Conservation (phyloP, 2,113 vertebrate species). For the Panthera leo region DNA sequence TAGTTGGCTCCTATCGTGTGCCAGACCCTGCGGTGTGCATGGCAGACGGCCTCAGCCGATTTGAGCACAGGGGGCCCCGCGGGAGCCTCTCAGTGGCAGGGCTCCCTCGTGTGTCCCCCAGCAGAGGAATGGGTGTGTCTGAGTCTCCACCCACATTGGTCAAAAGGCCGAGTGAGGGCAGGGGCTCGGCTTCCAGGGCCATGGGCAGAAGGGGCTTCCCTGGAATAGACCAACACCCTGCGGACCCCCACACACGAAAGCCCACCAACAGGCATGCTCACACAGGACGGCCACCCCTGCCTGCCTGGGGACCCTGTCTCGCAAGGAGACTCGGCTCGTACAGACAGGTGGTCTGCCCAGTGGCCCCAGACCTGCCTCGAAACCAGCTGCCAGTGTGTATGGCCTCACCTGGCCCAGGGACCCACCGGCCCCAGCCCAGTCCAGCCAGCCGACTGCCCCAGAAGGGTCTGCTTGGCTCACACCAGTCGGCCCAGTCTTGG, state of each 20-base stretch:
- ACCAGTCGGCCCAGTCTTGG: neutral
- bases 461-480: neutral
- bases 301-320: neutral
- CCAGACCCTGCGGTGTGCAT: neutral
- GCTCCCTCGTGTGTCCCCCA: no score
- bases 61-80: neutral
- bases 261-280: neutral
- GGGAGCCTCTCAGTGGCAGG: neutral
- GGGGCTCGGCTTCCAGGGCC: neutral
- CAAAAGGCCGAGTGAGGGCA: neutral
- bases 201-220: neutral
- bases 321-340: neutral
- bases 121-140: neutral
- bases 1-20: neutral
- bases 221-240: rapidly evolving
- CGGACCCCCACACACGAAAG: neutral
- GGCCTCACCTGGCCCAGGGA: neutral
- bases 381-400: neutral
- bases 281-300: neutral
- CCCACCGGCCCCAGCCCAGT: neutral
- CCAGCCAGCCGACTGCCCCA: neutral
- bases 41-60: neutral
- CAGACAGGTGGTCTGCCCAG: neutral
- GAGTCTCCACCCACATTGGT: neutral
- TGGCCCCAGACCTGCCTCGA: neutral